Conservation (phyloP, 2,888 invertebrate species). For the Scaeva pyrastri region DNA sequence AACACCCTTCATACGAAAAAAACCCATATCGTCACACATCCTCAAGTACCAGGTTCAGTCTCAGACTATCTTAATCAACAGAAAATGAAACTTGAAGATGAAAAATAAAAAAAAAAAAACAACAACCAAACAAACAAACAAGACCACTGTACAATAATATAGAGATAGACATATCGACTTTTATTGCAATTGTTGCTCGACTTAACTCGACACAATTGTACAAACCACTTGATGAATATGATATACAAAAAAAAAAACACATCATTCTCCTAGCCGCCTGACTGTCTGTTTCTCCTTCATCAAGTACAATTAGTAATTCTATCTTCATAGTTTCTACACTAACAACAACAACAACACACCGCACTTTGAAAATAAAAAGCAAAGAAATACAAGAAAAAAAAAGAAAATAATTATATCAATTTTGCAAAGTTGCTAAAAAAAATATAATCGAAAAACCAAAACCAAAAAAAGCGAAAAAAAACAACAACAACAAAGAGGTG, state of each 20-base stretch:
- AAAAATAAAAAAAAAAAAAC: slow-evolving; percentile 9
- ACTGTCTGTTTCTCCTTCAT: slow-evolving; percentile 72
- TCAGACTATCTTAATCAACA: slow-evolving; percentile 57
- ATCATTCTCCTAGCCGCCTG: slow-evolving; percentile 59
- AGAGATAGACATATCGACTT: neutral
- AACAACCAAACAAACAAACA: slow-evolving; percentile 12
- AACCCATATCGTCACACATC: slow-evolving; percentile 14
- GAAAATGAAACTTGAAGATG: slow-evolving; percentile 18
- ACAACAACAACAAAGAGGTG: slow-evolving; percentile 23
- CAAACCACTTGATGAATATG: slow-evolving; percentile 68
- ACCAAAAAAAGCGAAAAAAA: neutral
- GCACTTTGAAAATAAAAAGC: neutral
- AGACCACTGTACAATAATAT: neutral
- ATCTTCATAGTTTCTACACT: slow-evolving; percentile 16
- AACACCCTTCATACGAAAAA: neutral
- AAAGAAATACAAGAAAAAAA: slow-evolving; percentile 5
- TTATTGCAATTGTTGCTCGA: slow-evolving; percentile 53
- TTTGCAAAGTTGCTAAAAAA: slow-evolving; percentile 62
- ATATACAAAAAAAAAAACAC: neutral
- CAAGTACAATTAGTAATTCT: slow-evolving; percentile 73
- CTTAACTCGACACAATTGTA: slow-evolving; percentile 58
- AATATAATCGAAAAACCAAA: slow-evolving; percentile 25
- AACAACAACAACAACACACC: slow-evolving; percentile 1
- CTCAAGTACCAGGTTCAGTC: slow-evolving; percentile 42
- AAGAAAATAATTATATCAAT: slow-evolving; percentile 74